Conservation (phyloP, 2,888 invertebrate species). For the Caenorhabditis virilis region DNA sequence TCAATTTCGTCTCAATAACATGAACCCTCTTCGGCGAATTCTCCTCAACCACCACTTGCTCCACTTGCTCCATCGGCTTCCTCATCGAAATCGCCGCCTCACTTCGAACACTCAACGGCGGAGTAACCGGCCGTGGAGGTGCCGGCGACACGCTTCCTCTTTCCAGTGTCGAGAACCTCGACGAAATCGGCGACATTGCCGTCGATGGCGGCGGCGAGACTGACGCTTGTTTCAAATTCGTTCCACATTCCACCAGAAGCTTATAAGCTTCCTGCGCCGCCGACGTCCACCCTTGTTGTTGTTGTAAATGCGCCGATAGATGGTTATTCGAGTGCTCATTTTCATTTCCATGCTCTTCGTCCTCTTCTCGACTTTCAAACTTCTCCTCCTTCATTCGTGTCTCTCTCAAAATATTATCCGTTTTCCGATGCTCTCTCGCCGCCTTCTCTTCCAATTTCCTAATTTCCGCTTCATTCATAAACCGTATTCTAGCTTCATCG, state of each 20-base stretch:
- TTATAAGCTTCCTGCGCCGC: conserved; percentile 85
- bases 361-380: conserved; percentile 27
- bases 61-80: conserved; percentile 13
- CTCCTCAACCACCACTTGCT: conserved; percentile 30
- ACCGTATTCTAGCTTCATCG: conserved; percentile 25
- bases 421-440: conserved; percentile 40
- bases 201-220: conserved; percentile 31
- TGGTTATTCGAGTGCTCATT: too few species aligned
- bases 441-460: conserved; percentile 40
- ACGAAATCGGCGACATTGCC: conserved; percentile 11
- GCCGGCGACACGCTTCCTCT: conserved; percentile 19
- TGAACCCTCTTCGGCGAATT: conserved; percentile 44
- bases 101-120: conserved; percentile 17
- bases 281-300: conserved; percentile 45
- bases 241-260: conserved; percentile 79
- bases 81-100: conserved; percentile 20
- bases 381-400: conserved; percentile 30
- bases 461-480: conserved; percentile 47
- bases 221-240: conserved; percentile 46
- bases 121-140: conserved; percentile 39
- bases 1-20: conserved; percentile 47
- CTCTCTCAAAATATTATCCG: conserved; percentile 28
- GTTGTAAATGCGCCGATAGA: conserved; percentile 3
- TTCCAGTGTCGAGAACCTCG: background rate
- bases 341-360: conserved; percentile 1